phyloP scores from a whole-genome alignment of 2,797 vertebrate species.

The Neolamprologus multifasciatus region DNA sequence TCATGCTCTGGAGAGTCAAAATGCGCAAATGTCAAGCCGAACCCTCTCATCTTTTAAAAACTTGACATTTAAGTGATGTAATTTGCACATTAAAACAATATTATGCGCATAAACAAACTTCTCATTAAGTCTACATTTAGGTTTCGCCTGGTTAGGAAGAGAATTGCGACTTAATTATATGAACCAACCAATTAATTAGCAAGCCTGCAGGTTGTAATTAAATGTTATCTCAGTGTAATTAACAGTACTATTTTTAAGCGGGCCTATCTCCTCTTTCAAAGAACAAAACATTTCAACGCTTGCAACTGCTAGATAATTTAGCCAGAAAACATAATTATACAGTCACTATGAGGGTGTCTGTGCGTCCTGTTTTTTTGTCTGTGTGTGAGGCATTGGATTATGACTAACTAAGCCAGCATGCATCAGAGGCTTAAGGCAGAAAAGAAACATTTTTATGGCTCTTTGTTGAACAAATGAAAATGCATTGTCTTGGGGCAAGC shows the following conservation, averaged over 20 bases:
- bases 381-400: neutral
- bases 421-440: neutral
- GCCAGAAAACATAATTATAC: slow-evolving; percentile 2
- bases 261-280: neutral
- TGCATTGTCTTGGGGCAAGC: neutral
- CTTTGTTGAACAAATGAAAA: neutral
- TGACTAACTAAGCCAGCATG: neutral
- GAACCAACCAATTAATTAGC: slow-evolving; percentile 36
- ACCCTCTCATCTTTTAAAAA: neutral
- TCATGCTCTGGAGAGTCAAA: neutral
- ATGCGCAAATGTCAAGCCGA: neutral
- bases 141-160: neutral
- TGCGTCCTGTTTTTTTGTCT: neutral
- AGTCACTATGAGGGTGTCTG: neutral
- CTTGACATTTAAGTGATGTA: neutral
- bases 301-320: slow-evolving; percentile 1
- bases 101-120: neutral
- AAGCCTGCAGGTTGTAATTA: slow-evolving; percentile 30
- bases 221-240: slow-evolving; percentile 30
- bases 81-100: neutral
- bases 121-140: neutral
- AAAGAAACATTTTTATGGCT: neutral
- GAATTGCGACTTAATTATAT: slow-evolving; percentile 16
- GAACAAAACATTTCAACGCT: slow-evolving; percentile 9
- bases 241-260: neutral